Conservation (phyloP, 2,888 invertebrate genomes). For the Trichopria drosophilae region DNA sequence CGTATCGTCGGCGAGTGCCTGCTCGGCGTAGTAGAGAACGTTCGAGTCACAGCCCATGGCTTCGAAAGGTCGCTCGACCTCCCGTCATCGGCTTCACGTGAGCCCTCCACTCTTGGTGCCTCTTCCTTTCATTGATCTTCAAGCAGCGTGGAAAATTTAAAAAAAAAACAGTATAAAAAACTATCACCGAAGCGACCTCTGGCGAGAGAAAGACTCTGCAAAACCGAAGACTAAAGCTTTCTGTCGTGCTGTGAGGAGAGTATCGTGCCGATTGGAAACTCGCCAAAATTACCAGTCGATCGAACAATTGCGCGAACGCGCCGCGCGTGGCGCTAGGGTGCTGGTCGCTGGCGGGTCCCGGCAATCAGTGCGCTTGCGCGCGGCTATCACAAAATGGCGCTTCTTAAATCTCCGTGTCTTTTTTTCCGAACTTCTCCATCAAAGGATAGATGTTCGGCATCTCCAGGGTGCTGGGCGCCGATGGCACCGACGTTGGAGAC, state of each 20-base stretch:
- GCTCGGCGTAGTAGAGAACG: slow-evolving; percentile 37
- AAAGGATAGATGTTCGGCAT: slow-evolving; percentile 85
- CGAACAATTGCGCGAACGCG: slow-evolving; percentile 18
- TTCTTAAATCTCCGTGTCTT: slow-evolving; percentile 80
- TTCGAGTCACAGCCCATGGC: slow-evolving; percentile 44
- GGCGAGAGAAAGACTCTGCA: too few relatives aligned
- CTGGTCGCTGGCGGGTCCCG: too few relatives aligned
- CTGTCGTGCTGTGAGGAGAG: slow-evolving; percentile 28
- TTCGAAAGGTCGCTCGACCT: slow-evolving; percentile 38
- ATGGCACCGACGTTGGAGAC: slow-evolving; percentile 64
- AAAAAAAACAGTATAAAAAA: too few relatives aligned
- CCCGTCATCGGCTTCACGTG: too few relatives aligned
- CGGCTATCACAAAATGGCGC: too few relatives aligned
- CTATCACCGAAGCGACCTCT: too few relatives aligned
- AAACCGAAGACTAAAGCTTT: slow-evolving; percentile 33
- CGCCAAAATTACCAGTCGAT: slow-evolving; percentile 24
- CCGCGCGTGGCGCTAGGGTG: too few relatives aligned
- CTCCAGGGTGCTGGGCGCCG: slow-evolving; percentile 84
- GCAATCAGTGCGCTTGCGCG: too few relatives aligned
- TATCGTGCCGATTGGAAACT: slow-evolving; percentile 28
- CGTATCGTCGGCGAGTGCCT: too few relatives aligned
- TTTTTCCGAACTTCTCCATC: slow-evolving; percentile 75
- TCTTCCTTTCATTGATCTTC: too few relatives aligned
- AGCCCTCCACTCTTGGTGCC: too few relatives aligned
- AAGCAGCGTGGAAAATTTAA: too few relatives aligned